These are phyloP conservation scores for Andrena hattorfiana DNA, from an alignment of 2,888 invertebrate genomes.

Conservation along the genomic window DNA sequence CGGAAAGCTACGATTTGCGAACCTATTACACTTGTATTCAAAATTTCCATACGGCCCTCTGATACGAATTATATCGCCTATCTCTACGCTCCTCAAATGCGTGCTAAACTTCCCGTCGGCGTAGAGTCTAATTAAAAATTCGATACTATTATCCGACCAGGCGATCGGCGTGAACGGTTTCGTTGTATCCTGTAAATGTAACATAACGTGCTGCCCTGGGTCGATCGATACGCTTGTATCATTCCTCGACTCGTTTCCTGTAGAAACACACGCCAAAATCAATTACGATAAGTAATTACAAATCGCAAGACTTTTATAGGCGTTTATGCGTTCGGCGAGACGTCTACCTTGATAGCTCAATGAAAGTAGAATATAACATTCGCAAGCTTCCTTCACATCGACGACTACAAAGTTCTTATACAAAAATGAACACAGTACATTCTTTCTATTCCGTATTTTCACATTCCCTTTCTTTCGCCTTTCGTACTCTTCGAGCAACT, in stretches of 20 bases:
- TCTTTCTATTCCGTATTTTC: slow-evolving; percentile 53
- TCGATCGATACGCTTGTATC: slow-evolving; percentile 67
- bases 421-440: slow-evolving; percentile 59
- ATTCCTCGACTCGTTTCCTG: slow-evolving; percentile 43
- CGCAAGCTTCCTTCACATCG: slow-evolving; percentile 47
- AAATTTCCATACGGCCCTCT: slow-evolving; percentile 83
- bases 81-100: slow-evolving; percentile 68
- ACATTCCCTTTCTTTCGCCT: slow-evolving; percentile 56
- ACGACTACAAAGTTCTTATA: slow-evolving; percentile 72
- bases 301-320: slow-evolving; percentile 13
- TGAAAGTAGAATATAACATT: slow-evolving; percentile 69
- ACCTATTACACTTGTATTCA: slow-evolving; percentile 78
- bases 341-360: slow-evolving; percentile 69
- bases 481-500: slow-evolving; percentile 76
- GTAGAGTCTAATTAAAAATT: slow-evolving; percentile 79
- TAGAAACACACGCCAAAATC: background rate
- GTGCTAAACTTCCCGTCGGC: slow-evolving; percentile 74
- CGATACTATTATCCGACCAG: slow-evolving; percentile 72
- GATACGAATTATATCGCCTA: slow-evolving; percentile 73
- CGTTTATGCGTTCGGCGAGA: background rate
- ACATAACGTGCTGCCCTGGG: slow-evolving; percentile 80
- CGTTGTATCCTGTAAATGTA: slow-evolving; percentile 70
- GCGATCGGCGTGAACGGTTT: slow-evolving; percentile 81
- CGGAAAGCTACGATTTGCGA: slow-evolving; percentile 15
- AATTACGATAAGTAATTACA: background rate